Evolutionary conservation across 2,888 invertebrate genomes (phyloP), one percentile per base, ranked within the genome.

Genomic region (Agrotis clavis): DNA sequence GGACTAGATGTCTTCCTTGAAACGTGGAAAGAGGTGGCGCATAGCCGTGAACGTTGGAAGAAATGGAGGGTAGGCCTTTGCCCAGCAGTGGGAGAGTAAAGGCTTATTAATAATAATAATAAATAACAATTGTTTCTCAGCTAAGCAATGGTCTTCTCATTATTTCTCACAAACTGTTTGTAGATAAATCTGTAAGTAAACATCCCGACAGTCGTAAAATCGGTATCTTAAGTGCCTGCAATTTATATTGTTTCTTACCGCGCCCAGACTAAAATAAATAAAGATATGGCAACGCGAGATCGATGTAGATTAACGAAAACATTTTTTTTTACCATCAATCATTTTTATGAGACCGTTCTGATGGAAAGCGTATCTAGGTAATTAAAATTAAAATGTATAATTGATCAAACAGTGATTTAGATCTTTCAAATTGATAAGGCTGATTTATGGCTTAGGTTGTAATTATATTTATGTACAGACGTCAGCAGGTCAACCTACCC

Each of bases 121-220:
- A n/a, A n/a, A n/a, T n/a, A n/a, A n/a, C n/a, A n/a, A n/a, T n/a
- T n/a, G n/a, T n/a, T 16, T 63, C 19, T 53, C 16, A 51, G 35
- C n/a, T 35, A 57, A 35, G 19, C 56, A 41, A 60, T 54, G 25
- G 18, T 47, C 13, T 56, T 45, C 50, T 61, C 0, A 63, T 30
- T 77, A 50, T 78, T 75, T 71, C 45, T 62, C 30, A 53, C 59
- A n/a, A 30, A 50, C 18, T 50, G 45, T 67, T 19, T 56, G 54
- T 30, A 56, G 19, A 79, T 71, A 67, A 76, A 71, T 80, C 30
- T 67, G 30, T 57, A 79, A 57, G 57, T 70, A 65, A 80, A 79
- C 70, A 80, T 75, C 63, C 54, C 45, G 54, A 54, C 59, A 69
- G 1, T 51, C 54, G 56, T 63, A 67, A 56, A 69, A 80, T 61